Evolutionary conservation across 2,888 invertebrate genomes (phyloP), one percentile per base, ranked within the genome.

Genomic region (Rhaphigaster nebulosa): DNA sequence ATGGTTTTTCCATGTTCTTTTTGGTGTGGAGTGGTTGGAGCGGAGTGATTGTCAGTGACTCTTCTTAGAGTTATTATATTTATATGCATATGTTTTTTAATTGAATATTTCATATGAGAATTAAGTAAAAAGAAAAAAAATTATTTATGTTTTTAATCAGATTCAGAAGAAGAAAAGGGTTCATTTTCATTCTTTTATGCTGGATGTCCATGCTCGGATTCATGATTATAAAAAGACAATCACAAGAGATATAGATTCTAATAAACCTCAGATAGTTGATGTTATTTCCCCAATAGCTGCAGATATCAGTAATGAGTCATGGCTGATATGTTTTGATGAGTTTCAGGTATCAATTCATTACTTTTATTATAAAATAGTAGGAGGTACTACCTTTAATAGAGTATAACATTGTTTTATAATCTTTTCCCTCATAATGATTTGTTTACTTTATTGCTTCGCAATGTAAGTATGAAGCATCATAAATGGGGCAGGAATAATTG

Each of bases 121-220:
- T 87, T 26, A 8, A 34, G 15, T 26, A 1, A 34, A 84, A 1
- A 80, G 20, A 80, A 56, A 60, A 60, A 41, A 60, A n/a, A 41
- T 76, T 60, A 41, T 56, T 89, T 34, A 60, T 89, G 5, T 50
- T 90, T 91, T 92, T 92, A 94, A 94, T 65, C 93, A 96, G 96
- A 95, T 96, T 89, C 94, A 96, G 87, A 92, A 92, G 88, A 93
- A 93, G 91, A 91, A 92, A 90, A 88, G 93, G 87, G 97, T 99
- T 4, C 99, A 99, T 94, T 99, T 99, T 93, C 97, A 99, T 94
- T 96, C 97, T 76, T 99, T 99, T 93, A 99, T 99, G 99, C 95
- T 98, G 87, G 97, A 98, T 93, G 98, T 99, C 20, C 99, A 99
- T 94, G 95, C 95, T 91, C 96, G 96, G 93, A 98, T 99, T 93